Evolutionary conservation across 2,113 vertebrate genomes (phyloP).

Genomic region (Dipodomys stephensi): DNA sequence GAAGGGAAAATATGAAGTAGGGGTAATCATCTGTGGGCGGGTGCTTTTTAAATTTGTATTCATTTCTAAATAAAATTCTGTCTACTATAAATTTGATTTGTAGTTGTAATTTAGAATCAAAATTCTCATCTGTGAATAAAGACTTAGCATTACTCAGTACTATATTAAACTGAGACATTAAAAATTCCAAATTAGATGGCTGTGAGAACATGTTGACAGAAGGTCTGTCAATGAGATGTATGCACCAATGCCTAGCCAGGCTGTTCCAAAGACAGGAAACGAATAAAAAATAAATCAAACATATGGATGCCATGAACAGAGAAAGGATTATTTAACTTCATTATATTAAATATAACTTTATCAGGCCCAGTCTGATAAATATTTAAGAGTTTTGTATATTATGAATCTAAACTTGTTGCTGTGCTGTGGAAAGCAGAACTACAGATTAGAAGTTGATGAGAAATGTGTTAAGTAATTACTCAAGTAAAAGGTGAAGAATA

Average conservation of each 20-base stretch:
- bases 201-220: constrained; percentile 64
- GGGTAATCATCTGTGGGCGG: not conserved
- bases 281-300: constrained; percentile 62
- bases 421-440: not conserved
- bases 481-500: not conserved
- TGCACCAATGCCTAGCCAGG: constrained; percentile 52
- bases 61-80: not conserved
- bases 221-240: constrained; percentile 54
- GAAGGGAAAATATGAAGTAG: not conserved
- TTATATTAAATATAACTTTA: constrained; percentile 56
- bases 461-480: not conserved
- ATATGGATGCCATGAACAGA: constrained; percentile 56
- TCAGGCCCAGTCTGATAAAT: constrained; percentile 37
- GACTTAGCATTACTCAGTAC: not conserved
- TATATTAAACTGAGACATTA: constrained; percentile 19
- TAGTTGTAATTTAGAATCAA: not conserved
- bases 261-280: constrained; percentile 61
- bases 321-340: constrained; percentile 59
- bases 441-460: not conserved
- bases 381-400: not conserved
- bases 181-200: constrained; percentile 59
- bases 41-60: not conserved
- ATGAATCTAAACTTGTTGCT: not conserved
- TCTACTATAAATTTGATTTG: not conserved
- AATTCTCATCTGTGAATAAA: constrained; percentile 5